A percentile compares a stretch with the other conserved stretches of the same genome.
Conservation (phyloP, 2,113 vertebrate species). For the Chionomys nivalis region DNA sequence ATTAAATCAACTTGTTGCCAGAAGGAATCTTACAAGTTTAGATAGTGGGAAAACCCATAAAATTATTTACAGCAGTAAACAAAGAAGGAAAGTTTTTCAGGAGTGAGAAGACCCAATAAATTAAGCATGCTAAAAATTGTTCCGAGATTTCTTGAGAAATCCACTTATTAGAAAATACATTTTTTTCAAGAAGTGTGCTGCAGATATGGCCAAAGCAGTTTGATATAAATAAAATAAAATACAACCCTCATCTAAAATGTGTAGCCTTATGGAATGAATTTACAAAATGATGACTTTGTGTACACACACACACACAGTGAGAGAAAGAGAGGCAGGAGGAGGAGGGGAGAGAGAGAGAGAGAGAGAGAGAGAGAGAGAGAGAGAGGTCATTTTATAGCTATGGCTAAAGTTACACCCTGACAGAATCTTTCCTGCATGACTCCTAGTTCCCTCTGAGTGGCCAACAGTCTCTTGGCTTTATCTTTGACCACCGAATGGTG, state of each 20-base stretch:
- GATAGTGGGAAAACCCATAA: slow-evolving; percentile 50
- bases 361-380: background rate
- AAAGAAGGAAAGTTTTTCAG: slow-evolving; percentile 36
- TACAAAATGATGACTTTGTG: background rate
- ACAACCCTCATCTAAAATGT: background rate
- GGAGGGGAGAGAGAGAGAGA: no score
- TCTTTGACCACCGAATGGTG: background rate
- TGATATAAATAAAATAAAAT: background rate
- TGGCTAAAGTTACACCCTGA: background rate
- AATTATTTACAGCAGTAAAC: slow-evolving; percentile 54
- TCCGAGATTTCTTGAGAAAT: slow-evolving; percentile 16
- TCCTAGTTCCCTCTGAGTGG: background rate
- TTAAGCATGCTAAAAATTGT: slow-evolving; percentile 39
- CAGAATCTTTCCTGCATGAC: background rate
- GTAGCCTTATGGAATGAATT: background rate
- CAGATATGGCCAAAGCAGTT: background rate
- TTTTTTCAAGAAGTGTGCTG: background rate
- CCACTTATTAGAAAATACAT: background rate
- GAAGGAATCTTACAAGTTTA: slow-evolving; percentile 39
- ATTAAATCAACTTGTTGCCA: slow-evolving; percentile 55
- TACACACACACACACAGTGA: background rate
- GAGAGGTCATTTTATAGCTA: background rate
- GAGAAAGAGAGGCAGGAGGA: background rate
- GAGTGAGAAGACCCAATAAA: slow-evolving; percentile 37
- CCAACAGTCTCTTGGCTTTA: background rate